Conservation (phyloP, 2,888 invertebrate species). For the Drosophila lutescens region DNA sequence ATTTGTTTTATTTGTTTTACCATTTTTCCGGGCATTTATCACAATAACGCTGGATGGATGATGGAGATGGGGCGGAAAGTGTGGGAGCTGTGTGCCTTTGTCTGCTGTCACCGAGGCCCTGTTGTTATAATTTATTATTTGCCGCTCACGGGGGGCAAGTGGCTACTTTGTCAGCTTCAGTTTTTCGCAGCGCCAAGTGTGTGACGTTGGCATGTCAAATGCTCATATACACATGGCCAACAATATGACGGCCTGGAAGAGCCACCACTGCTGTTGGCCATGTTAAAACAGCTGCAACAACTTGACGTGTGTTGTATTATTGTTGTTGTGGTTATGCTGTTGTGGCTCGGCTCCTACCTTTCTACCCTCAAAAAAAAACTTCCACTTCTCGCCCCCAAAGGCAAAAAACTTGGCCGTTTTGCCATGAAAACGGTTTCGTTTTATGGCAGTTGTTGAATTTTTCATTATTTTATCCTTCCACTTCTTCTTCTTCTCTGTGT, state of each 20-base stretch:
- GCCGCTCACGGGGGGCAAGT: conserved; percentile 58
- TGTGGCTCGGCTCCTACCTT: conserved; percentile 18
- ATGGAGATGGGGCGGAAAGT: conserved; percentile 4
- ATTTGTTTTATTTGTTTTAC: conserved; percentile 35
- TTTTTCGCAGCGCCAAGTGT: conserved; percentile 36
- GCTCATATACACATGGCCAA: conserved; percentile 56
- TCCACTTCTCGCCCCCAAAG: background rate
- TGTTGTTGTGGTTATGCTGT: conserved; percentile 26
- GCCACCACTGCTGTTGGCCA: conserved; percentile 21
- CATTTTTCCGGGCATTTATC: conserved; percentile 39
- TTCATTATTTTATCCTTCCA: conserved; percentile 23
- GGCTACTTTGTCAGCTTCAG: conserved; percentile 38
- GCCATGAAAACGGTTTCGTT: conserved; percentile 50
- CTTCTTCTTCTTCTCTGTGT: conserved; percentile 6
- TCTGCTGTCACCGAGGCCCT: conserved; percentile 61
- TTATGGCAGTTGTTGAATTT: conserved; percentile 51
- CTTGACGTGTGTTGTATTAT: conserved; percentile 51
- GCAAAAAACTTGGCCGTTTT: conserved; percentile 23
- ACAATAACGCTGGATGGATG: conserved; percentile 28
- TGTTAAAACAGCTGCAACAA: conserved; percentile 63
- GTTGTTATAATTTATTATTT: conserved; percentile 71
- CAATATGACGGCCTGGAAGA: conserved; percentile 49
- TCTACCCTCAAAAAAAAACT: conserved; percentile 9
- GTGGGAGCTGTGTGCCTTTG: conserved; percentile 47
- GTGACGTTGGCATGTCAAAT: conserved; percentile 72